Percentiles rank a stretch among this genome's conserved stretches.
These are phyloP conservation scores for Spodoptera exigua DNA, from an alignment of 2,888 invertebrate species.

Conservation along the genomic window DNA sequence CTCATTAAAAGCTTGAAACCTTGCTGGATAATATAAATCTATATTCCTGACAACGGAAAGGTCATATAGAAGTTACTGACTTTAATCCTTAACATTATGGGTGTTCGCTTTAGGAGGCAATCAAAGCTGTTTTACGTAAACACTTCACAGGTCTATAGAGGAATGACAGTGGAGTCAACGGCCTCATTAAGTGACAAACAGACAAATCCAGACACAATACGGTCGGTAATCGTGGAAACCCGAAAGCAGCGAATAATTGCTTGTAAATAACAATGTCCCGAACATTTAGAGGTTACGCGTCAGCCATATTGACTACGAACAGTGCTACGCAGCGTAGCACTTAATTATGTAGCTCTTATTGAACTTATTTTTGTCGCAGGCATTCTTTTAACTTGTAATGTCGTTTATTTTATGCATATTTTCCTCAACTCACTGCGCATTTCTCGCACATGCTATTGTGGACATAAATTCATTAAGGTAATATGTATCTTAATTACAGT, in stretches of 20 bases:
- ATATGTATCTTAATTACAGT: conserved; percentile 11
- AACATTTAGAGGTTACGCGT: conserved; percentile 6
- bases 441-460: conserved; percentile 1
- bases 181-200: conserved; percentile 37
- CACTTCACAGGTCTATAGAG: conserved; percentile 6
- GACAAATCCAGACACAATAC: conserved; percentile 29
- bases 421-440: background rate
- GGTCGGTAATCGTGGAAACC: conserved; percentile 22
- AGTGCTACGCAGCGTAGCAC: conserved; percentile 38
- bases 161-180: conserved; percentile 39
- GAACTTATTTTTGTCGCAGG: background rate
- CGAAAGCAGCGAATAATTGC: conserved; percentile 17
- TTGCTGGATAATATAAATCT: no score
- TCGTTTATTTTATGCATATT: background rate
- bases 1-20: no score
- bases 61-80: background rate
- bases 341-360: background rate
- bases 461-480: background rate
- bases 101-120: conserved; percentile 26
- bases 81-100: conserved; percentile 16
- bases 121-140: conserved; percentile 30
- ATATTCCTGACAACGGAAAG: no score
- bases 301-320: conserved; percentile 5
- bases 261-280: conserved; percentile 9
- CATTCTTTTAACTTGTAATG: background rate